phyloP scores from a whole-genome alignment of 2,888 invertebrate species.

The Cepaea hortensis region DNA sequence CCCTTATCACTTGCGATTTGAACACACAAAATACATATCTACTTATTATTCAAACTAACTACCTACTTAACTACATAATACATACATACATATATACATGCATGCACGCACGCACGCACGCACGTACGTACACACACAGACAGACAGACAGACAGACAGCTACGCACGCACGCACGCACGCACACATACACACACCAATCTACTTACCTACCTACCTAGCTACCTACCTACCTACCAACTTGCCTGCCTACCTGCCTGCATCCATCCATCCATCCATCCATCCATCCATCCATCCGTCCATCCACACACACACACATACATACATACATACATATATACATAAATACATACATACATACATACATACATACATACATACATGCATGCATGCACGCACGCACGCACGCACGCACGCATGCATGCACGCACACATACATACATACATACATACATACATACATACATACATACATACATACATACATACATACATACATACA shows the following conservation, averaged over 20 bases:
- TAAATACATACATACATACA: neutral
- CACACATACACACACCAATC: neutral
- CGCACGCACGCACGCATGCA: no score
- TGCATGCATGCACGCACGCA: neutral
- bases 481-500: no score
- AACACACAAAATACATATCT: no score
- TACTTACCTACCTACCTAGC: neutral
- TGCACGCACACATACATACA: no score
- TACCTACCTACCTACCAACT: neutral
- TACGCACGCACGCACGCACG: neutral
- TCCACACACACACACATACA: conserved; percentile 25
- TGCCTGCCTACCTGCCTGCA: neutral
- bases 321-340: conserved; percentile 15
- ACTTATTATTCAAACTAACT: neutral
- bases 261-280: conserved; percentile 14
- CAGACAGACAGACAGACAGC: neutral
- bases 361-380: conserved; percentile 8
- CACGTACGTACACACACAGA: no score
- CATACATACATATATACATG: conserved; percentile 4
- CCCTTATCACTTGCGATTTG: no score
- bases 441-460: no score
- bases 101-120: neutral
- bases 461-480: no score
- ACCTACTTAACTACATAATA: conserved; percentile 13
- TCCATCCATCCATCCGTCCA: conserved; percentile 24